These are phyloP conservation scores for Papilio demoleus DNA, from an alignment of 2,888 invertebrate species.

Conservation along the genomic window DNA sequence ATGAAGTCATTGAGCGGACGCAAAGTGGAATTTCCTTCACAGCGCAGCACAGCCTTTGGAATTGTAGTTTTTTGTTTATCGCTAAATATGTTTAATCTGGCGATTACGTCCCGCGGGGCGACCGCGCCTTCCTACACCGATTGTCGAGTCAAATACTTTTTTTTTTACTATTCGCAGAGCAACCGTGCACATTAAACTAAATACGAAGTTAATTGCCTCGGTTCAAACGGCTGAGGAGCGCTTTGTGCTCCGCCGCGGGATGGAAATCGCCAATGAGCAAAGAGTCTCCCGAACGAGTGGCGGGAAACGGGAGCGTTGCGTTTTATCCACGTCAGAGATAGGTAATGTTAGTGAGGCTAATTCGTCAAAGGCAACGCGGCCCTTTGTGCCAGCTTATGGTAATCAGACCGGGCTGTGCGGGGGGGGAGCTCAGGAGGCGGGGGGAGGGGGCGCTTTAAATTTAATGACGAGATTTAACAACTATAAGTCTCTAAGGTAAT, in stretches of 20 bases:
- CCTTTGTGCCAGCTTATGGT: constrained; percentile 80
- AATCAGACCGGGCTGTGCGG: constrained; percentile 70
- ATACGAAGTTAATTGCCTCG: constrained; percentile 35
- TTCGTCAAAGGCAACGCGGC: constrained; percentile 77
- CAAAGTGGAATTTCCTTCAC: constrained; percentile 21
- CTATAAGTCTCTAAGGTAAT: constrained; percentile 42
- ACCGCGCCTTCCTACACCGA: not conserved
- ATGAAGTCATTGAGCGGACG: constrained; percentile 38
- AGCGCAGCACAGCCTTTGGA: constrained; percentile 22
- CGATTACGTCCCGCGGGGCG: constrained; percentile 33
- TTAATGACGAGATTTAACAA: constrained; percentile 64
- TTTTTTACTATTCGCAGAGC: constrained; percentile 5
- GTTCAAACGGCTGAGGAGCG: constrained; percentile 33
- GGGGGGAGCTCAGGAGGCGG: constrained; percentile 48
- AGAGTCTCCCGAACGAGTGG: constrained; percentile 42
- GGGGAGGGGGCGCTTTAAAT: constrained; percentile 55
- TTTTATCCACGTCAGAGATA: constrained; percentile 49
- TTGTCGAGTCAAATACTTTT: constrained; percentile 14
- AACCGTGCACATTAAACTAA: constrained; percentile 34
- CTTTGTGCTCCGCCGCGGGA: constrained; percentile 37
- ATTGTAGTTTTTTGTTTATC: constrained; percentile 31
- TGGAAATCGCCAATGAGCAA: constrained; percentile 44
- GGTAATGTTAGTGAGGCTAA: constrained; percentile 73
- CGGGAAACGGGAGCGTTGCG: constrained; percentile 38
- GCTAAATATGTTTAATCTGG: constrained; percentile 36